A percentile compares a stretch with the other conserved stretches of the same genome.
These are phyloP conservation scores for Acomys russatus DNA, from an alignment of 2,797 vertebrate species.

Conservation along the genomic window DNA sequence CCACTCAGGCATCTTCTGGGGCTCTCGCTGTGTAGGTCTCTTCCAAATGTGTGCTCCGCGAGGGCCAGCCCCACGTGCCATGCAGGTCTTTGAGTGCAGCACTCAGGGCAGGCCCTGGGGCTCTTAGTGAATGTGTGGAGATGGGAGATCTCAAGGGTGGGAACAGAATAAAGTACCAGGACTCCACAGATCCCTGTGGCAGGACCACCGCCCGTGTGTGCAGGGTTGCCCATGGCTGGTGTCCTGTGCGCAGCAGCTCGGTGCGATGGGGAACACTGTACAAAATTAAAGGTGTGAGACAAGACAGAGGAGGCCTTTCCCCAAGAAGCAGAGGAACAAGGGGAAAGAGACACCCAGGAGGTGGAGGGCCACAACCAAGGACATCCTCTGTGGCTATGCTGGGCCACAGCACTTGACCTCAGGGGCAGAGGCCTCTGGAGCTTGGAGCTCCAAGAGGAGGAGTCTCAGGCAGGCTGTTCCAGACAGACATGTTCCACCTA, in stretches of 20 bases:
- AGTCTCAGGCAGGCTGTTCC: accelerated
- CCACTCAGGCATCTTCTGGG: background rate
- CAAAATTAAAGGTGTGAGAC: background rate
- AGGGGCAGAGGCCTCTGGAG: background rate
- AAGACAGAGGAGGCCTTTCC: background rate
- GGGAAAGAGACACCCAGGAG: background rate
- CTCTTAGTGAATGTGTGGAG: no score
- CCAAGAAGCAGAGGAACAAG: background rate
- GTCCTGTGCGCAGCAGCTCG: background rate
- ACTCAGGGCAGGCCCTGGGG: background rate
- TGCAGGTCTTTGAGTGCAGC: background rate
- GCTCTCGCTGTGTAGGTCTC: background rate
- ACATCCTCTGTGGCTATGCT: background rate
- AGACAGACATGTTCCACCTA: accelerated
- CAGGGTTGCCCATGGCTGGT: no score
- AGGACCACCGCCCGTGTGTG: background rate
- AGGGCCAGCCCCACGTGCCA: no score
- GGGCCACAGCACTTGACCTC: background rate
- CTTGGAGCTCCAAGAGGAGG: background rate
- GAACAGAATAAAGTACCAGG: background rate
- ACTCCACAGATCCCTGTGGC: background rate
- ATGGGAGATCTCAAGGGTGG: background rate
- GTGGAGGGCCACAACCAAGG: background rate
- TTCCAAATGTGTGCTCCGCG: background rate
- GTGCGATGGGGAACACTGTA: background rate